Percentiles rank a stretch among this genome's conserved stretches.
phyloP scores from a whole-genome alignment of 2,113 vertebrate species.

The Synchiropus splendidus region DNA sequence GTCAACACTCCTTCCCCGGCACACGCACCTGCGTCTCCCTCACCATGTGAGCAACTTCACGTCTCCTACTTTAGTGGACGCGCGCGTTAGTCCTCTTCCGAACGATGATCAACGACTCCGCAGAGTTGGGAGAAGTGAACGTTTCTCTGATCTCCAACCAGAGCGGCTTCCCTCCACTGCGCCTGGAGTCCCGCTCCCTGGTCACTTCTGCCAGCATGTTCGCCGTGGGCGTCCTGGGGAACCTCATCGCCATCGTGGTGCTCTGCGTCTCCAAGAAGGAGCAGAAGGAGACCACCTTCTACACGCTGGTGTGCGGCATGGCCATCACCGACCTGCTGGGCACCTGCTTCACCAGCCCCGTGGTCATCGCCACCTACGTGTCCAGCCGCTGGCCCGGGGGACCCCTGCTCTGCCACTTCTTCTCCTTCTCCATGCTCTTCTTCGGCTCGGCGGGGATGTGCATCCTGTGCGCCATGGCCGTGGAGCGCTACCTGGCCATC shows the following conservation, averaged over 20 bases:
- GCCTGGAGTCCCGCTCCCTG: constrained; percentile 61
- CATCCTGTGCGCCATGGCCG: constrained; percentile 73
- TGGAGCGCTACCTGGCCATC: constrained; percentile 73
- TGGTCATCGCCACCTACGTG: constrained; percentile 73
- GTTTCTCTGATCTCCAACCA: constrained; percentile 29
- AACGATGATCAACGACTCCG: constrained; percentile 47
- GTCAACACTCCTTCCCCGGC: constrained; percentile 12
- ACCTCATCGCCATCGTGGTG: constrained; percentile 70
- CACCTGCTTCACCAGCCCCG: constrained; percentile 73
- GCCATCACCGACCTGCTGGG: constrained; percentile 73
- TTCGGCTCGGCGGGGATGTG: constrained; percentile 72
- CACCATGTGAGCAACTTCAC: not conserved
- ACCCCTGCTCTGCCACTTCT: constrained; percentile 67
- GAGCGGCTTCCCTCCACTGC: constrained; percentile 39
- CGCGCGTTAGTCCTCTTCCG: too few species aligned
- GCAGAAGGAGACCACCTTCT: constrained; percentile 74
- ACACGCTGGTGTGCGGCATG: constrained; percentile 73
- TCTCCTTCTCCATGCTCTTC: constrained; percentile 77
- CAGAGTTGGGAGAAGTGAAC: constrained; percentile 38
- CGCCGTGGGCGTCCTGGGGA: constrained; percentile 67
- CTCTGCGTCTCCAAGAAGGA: constrained; percentile 69
- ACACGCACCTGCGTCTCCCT: not conserved
- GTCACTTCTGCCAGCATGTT: constrained; percentile 71
- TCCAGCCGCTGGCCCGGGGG: constrained; percentile 66
- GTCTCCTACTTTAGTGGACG: too few species aligned